Evolutionary conservation across 2,113 vertebrate species (phyloP), one percentile per base, ranked within the genome.

Genomic region (Oceanodroma tethys): DNA sequence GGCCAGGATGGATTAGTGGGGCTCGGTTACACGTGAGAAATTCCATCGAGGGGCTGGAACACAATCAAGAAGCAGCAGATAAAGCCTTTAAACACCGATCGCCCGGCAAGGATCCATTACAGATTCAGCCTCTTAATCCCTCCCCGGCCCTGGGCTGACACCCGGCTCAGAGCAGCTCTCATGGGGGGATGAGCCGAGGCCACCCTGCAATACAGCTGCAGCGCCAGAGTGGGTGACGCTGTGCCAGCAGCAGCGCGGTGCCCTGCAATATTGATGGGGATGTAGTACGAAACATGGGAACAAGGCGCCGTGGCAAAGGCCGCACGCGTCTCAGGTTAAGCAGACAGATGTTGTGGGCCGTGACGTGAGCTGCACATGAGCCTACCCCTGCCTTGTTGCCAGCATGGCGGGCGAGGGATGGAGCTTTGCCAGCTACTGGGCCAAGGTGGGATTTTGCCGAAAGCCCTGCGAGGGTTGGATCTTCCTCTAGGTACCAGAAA

Each of bases 191-290:
- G 26, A 85, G 32, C 14, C 3, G 8, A 11, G 7, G 4, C 47
- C 19, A 26, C 58, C 47, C n/a, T 48, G 67, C 34, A 25, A 5
- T 1, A 20, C 14, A 62, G 16, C 25, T 0, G 1, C 40, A 78
- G 65, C 0, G 0, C 1, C 4, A 23, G 38, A 0, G 0, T 1
- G 3, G 25, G 38, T 73, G 23, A 4, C 0, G 0, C 9, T 13
- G 55, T 29, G 45, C 27, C 1, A 9, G n/a, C 9, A 11, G 59
- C 68, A 43, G 43, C 8, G 3, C 22, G 4, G 26, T 2, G 2
- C 22, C 18, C 52, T 52, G 60, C 52, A 75, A 13, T 59, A 59
- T 36, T 50, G 47, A 67, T 52, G 38, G 45, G 29, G 34, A 29
- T 27, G 36, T 12, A 7, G 52, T 15, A 74, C 1, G 8, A 26